Percentiles rank a stretch among this genome's conserved stretches.
phyloP scores from a whole-genome alignment of 2,888 invertebrate genomes.

The Ophion slaviceki region DNA sequence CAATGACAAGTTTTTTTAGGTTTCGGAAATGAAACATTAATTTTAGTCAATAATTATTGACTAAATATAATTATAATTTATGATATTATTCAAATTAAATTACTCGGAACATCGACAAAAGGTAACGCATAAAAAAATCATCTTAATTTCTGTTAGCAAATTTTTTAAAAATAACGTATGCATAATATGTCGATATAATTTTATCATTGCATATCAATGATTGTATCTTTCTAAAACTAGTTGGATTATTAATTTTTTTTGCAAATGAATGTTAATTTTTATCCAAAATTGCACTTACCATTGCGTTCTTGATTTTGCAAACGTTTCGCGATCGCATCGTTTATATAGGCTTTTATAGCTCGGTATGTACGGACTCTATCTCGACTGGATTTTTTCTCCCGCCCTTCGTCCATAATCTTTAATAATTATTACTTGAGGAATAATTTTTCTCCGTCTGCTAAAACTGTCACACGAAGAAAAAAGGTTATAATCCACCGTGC shows the following conservation, averaged over 20 bases:
- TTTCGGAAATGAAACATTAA: too few relatives aligned
- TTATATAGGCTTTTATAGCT: not conserved
- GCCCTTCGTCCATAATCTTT: conserved; percentile 9
- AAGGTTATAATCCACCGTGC: conserved; percentile 11
- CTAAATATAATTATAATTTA: too few relatives aligned
- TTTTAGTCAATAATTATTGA: too few relatives aligned
- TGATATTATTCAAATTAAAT: too few relatives aligned
- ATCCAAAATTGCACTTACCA: conserved; percentile 5
- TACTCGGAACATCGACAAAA: too few relatives aligned
- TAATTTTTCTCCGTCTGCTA: conserved; percentile 1
- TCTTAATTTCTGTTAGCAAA: too few relatives aligned
- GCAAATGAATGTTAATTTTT: conserved; percentile 4
- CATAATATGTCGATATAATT: too few relatives aligned
- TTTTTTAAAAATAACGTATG: too few relatives aligned
- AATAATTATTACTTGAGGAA: not conserved
- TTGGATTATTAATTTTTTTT: too few relatives aligned
- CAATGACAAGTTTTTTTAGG: too few relatives aligned
- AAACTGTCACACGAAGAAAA: conserved; percentile 5
- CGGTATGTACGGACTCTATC: conserved; percentile 10
- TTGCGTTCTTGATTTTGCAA: not conserved
- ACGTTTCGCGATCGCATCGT: conserved; percentile 1
- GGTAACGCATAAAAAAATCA: too few relatives aligned
- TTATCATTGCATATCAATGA: conserved; percentile 8
- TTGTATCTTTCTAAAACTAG: too few relatives aligned
- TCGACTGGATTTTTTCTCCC: conserved; percentile 3